Conservation (phyloP, 2,888 invertebrate species). For the Stomorhina lunata region DNA sequence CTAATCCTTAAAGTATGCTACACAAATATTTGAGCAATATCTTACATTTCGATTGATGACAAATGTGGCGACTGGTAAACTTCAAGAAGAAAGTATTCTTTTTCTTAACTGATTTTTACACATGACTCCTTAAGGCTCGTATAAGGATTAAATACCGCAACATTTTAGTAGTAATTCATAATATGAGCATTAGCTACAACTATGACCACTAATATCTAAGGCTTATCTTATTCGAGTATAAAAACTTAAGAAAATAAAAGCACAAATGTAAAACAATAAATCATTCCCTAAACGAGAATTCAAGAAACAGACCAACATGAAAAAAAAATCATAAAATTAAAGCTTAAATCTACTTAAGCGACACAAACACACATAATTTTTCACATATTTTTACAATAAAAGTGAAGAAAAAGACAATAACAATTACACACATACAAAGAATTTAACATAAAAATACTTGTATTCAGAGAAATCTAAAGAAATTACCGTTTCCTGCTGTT, state of each 20-base stretch:
- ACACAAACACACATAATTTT: not conserved
- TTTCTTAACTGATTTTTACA: not conserved
- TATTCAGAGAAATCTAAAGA: not conserved
- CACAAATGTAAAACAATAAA: constrained; percentile 53
- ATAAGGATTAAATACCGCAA: not conserved
- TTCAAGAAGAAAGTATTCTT: not conserved
- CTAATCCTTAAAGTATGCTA: too few species aligned
- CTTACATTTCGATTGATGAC: too few species aligned
- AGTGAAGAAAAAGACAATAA: too few species aligned
- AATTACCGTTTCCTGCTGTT: constrained; percentile 31
- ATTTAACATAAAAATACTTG: not conserved
- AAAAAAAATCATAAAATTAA: constrained; percentile 30
- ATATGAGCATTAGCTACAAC: constrained; percentile 18
- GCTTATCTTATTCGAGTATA: constrained; percentile 15
- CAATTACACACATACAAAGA: not conserved
- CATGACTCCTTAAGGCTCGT: not conserved
- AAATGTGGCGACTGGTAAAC: not conserved
- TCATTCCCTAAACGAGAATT: too few species aligned
- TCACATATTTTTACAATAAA: too few species aligned
- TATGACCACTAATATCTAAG: constrained; percentile 18
- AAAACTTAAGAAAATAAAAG: constrained; percentile 3
- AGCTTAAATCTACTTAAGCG: constrained; percentile 21
- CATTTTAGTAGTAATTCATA: not conserved
- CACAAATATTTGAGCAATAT: too few species aligned
- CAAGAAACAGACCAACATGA: not conserved